Base-by-base conservation (phyloP, 2,888 invertebrate species). In the Rugalucina vietnamica region DNA sequence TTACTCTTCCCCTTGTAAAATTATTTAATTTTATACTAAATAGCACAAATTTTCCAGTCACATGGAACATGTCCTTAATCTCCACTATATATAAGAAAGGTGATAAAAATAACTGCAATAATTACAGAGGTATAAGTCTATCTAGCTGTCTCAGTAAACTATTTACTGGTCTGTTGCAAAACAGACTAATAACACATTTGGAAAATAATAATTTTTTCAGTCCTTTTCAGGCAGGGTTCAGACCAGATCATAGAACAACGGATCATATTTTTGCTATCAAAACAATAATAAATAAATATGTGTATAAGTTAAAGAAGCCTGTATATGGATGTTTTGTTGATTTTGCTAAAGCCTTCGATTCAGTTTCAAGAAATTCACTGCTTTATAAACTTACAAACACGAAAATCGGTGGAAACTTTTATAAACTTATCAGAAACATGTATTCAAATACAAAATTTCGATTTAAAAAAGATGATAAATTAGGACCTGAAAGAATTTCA, bases 201-300 rank as follows among this genome's bases (percentile, higher is more conserved):
- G 54, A 57, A 60, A 75, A 75, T n/a, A 4, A 36, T 24, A 60
- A 75, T 57, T 29, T 57, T 37, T 57, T 75, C 37, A 75, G 75
- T 29, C 75, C 36, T 37, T 57, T 57, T 75, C 75, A 75, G 24
- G 75, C 75, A 14, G 57, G 75, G 14, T 75, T 75, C 60, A 75
- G 37, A 60, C 54, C 36, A 21, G 29, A 36, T 12, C 54, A 57
- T 65, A 32, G 57, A 75, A 75, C 54, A 57, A 75, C 75, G 34
- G 34, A 75, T 57, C 34, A 75, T 10, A 39, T 34, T 60, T 75
- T 57, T 75, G 60, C 60, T 32, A 36, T 75, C 18, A 75, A 75
- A 57, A 57, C 75, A 37, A 57, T 75, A 37, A 54, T 74, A 10
- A 75, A 75, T 57, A 75, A 75, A 57, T 75, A 75, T 75, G 60